Conservation (phyloP, 2,797 vertebrate genomes). For the Malacoraja senta region DNA sequence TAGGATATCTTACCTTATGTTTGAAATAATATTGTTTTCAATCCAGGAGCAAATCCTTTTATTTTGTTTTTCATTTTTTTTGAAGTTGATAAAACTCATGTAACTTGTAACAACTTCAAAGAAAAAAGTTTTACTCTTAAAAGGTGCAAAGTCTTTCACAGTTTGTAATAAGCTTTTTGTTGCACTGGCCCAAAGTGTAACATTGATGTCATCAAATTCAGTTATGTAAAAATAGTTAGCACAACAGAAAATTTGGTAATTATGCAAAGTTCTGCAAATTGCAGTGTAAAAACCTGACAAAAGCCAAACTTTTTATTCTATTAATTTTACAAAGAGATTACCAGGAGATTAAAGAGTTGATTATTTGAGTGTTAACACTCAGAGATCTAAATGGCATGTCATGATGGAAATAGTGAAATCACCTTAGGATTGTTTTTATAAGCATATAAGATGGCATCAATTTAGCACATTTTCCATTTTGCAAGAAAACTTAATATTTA, state of each 20-base stretch:
- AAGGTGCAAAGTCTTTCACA: background rate
- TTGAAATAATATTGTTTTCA: background rate
- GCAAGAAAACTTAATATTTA: constrained; percentile 60
- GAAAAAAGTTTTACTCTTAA: background rate
- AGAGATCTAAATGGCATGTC: background rate
- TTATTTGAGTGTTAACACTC: background rate
- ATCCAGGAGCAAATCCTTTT: constrained; percentile 21
- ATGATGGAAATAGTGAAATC: background rate
- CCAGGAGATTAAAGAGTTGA: background rate
- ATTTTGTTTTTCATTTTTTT: background rate
- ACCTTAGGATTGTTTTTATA: background rate
- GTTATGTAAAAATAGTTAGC: background rate
- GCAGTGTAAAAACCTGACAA: background rate
- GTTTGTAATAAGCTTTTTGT: background rate
- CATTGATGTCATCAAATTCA: background rate
- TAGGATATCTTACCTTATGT: background rate
- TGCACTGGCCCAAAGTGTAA: background rate
- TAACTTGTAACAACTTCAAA: background rate
- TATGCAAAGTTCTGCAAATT: background rate
- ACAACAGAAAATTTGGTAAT: background rate
- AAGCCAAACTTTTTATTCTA: background rate
- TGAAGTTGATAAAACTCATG: background rate
- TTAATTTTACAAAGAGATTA: background rate
- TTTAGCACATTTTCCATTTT: constrained; percentile 42
- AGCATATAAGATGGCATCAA: background rate